Evolutionary conservation across 1,140 invertebrate genomes (phyloP), one percentile per base, ranked within the genome.

Genomic region (Homalodisca vitripennis): DNA sequence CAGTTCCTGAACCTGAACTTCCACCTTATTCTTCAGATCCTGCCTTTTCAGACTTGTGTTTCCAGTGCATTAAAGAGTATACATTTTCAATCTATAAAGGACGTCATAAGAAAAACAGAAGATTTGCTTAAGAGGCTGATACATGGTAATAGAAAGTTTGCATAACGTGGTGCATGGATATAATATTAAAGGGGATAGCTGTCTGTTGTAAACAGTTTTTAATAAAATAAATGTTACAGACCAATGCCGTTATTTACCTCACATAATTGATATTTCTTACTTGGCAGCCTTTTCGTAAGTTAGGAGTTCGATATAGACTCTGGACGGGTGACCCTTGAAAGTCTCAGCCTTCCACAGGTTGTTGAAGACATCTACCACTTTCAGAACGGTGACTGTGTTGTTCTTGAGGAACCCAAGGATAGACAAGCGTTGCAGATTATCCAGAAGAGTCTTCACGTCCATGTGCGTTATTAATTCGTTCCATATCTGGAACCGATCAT

Each of bases 271-370:
- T 41, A 17, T 41, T 17, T 20, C 48, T n/a, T 51, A 51, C 48
- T 51, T 51, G 48, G 48, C 48, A 12, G 48, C 48, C 48, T 51
- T 51, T n/a, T 51, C 48, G 48, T 51, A 51, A 51, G 48, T 51
- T 3, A 51, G 3, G 3, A 51, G 48, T 51, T 51, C 48, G 3
- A 51, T 51, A n/a, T 51, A 51, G n/a, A 51, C 48, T 51, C 48
- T 14, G 6, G 22, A 3, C 48, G 48, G 48, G 22, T 51, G 48
- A 3, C 48, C 48, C 22, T 51, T 51, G n/a, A 51, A 51, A 3
- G 17, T 22, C 48, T 51, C 6, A 20, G 48, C 48, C n/a, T 51
- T 51, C 48, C n/a, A 20, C 6, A 51, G 3, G n/a, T 51, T 51
- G n/a, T 51, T 51, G 6, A 51, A 51, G 3, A 51, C 48, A 22